phyloP scores from a whole-genome alignment of 1,140 invertebrate genomes.

The Lepidurus arcticus region DNA sequence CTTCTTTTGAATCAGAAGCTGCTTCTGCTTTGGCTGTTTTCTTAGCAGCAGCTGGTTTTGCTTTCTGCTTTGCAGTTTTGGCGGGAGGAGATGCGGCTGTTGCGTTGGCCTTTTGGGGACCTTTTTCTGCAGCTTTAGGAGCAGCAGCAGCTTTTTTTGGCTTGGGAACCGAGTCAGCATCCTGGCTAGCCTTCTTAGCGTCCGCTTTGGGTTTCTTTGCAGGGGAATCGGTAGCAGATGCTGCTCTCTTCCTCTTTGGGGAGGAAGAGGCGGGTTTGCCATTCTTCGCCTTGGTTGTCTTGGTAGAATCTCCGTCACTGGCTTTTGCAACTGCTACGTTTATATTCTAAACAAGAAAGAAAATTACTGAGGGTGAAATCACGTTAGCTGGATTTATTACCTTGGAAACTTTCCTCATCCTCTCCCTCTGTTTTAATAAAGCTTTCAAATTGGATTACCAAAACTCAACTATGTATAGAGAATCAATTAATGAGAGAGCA shows the following conservation, averaged over 20 bases:
- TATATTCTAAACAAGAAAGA: background rate
- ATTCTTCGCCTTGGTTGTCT: background rate
- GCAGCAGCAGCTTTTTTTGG: background rate
- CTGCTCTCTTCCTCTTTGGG: background rate
- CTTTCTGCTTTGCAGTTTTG: conserved; percentile 16
- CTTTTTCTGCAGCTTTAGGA: conserved; percentile 19
- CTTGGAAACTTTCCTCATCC: background rate
- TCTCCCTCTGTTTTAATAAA: background rate
- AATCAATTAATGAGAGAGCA: too few relatives aligned
- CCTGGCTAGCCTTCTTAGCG: background rate
- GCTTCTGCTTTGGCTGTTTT: background rate
- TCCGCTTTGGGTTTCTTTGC: conserved; percentile 9
- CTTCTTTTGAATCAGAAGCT: background rate
- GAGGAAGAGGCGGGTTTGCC: background rate
- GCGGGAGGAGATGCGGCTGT: background rate
- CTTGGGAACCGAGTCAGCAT: background rate
- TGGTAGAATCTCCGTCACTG: background rate
- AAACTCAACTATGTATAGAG: background rate
- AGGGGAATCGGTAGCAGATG: background rate
- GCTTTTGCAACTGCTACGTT: background rate
- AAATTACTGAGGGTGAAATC: background rate
- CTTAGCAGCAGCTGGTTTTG: conserved; percentile 24
- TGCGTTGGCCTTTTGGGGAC: conserved; percentile 6
- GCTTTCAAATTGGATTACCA: background rate
- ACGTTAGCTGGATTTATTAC: background rate